Evolutionary conservation across 2,113 vertebrate species (phyloP).

Genomic region (Sinocyclocheilus anshuiensis): DNA sequence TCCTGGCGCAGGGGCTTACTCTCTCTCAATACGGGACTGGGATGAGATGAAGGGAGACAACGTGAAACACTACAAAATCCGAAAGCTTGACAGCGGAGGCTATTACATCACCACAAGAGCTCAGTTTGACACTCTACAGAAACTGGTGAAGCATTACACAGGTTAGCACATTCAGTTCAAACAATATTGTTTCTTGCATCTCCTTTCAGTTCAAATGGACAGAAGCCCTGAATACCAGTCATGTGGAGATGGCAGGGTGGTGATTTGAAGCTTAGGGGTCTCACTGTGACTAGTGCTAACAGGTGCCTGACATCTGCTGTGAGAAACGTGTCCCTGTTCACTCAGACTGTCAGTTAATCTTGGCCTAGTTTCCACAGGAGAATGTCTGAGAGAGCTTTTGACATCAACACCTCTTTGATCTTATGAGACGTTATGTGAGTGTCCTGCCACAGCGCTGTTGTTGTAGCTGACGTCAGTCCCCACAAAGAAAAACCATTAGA

Average conservation of each 20-base stretch:
- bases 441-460: neutral
- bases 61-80: slow-evolving; percentile 99
- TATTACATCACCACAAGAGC: slow-evolving; percentile 98
- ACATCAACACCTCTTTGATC: slow-evolving; percentile 32
- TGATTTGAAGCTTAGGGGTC: neutral
- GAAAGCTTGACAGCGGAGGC: slow-evolving; percentile 96
- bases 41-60: slow-evolving; percentile 95
- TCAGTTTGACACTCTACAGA: slow-evolving; percentile 95
- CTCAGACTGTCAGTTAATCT: slow-evolving; percentile 20
- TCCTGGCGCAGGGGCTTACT: slow-evolving; percentile 86
- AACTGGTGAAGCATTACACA: slow-evolving; percentile 96
- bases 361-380: slow-evolving; percentile 20
- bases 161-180: slow-evolving; percentile 69
- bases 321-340: slow-evolving; percentile 15
- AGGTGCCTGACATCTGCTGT: slow-evolving; percentile 35
- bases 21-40: slow-evolving; percentile 98
- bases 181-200: neutral
- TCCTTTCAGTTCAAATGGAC: neutral
- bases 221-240: neutral
- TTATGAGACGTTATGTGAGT: neutral
- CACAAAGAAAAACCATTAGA: neutral
- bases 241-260: neutral
- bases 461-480: neutral
- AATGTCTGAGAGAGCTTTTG: neutral
- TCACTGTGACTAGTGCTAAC: slow-evolving; percentile 21